Evolutionary conservation across 2,797 vertebrate genomes (phyloP).

Genomic region (Oreochromis grahami): DNA sequence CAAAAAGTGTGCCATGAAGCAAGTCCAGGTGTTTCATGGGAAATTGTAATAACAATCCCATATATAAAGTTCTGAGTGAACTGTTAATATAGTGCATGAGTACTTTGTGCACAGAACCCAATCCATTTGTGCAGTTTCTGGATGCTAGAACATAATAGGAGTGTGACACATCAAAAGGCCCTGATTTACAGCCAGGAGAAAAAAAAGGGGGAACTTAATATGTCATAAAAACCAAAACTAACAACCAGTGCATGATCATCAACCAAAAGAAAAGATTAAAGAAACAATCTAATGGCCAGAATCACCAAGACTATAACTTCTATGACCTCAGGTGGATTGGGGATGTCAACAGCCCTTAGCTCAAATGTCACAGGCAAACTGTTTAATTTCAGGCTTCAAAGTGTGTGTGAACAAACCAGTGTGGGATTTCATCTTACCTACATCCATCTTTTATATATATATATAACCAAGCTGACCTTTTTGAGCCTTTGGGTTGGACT

Average conservation of each 20-base stretch:
- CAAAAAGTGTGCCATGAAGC: not conserved
- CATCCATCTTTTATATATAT: not conserved
- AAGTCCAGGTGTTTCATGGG: fast-evolving
- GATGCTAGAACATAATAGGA: not conserved
- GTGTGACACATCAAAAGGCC: not conserved
- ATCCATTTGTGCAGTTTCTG: not conserved
- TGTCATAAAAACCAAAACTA: not conserved
- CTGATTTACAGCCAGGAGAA: not conserved
- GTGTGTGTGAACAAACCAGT: not conserved
- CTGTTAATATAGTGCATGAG: not conserved
- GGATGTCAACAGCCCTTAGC: not conserved
- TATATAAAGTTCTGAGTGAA: not conserved
- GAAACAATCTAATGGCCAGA: not conserved
- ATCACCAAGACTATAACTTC: not conserved
- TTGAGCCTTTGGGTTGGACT: conserved; percentile 90
- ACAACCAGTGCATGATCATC: not conserved
- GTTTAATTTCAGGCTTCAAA: not conserved
- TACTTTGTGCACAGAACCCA: not conserved
- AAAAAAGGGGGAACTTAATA: not conserved
- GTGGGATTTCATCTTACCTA: not conserved
- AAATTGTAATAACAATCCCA: not conserved
- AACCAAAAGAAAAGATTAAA: not conserved
- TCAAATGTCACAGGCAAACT: not conserved
- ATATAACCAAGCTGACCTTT: conserved; percentile 75
- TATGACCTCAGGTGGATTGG: not conserved